Evolutionary conservation across 2,888 invertebrate genomes (phyloP).

Genomic region (Epirrhoe alternata): DNA sequence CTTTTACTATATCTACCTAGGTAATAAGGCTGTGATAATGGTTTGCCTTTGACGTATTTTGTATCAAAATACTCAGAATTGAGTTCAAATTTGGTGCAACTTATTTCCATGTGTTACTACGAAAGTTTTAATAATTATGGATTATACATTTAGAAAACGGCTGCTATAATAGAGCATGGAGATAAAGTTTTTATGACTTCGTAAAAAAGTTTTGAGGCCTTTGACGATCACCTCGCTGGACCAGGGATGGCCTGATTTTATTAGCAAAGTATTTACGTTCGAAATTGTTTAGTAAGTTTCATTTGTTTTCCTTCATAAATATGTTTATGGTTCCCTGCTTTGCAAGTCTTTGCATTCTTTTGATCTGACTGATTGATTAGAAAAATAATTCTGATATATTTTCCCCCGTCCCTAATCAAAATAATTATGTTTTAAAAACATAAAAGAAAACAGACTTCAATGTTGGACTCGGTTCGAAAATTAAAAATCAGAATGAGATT

Average conservation of each 20-base stretch:
- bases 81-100: no score
- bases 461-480: no score
- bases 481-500: no score
- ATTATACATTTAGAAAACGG: slow-evolving; percentile 35
- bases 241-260: slow-evolving; percentile 25
- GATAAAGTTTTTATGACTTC: slow-evolving; percentile 46
- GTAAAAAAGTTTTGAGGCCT: slow-evolving; percentile 43
- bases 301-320: slow-evolving; percentile 2
- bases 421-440: no score
- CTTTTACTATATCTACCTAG: no score
- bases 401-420: neutral
- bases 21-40: no score
- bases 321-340: neutral
- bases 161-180: slow-evolving; percentile 51
- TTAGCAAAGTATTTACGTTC: slow-evolving; percentile 21
- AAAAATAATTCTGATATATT: neutral
- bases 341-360: neutral
- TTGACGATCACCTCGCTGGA: slow-evolving; percentile 31
- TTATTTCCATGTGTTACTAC: neutral
- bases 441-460: no score
- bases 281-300: slow-evolving; percentile 7
- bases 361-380: neutral
- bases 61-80: no score
- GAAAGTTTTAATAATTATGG: neutral
- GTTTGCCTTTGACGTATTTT: no score